Evolutionary conservation across 2,113 vertebrate species (phyloP), one percentile per base, ranked within the genome.

Genomic region (Coturnix japonica): DNA sequence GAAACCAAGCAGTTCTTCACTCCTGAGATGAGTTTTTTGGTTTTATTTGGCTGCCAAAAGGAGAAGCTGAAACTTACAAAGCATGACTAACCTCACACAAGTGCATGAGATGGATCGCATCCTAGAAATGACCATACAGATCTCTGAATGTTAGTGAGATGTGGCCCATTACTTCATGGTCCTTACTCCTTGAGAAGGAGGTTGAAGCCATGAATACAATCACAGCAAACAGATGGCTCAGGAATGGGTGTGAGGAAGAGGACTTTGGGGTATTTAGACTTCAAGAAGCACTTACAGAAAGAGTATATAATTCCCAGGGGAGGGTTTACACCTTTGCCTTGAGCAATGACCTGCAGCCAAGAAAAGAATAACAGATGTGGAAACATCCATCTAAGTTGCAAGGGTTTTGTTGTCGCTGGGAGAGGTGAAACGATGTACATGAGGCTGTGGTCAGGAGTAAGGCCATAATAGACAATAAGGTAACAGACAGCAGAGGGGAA

Each of bases 401-500:
- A 83, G 16, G 11, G 8, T 44, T 47, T 15, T 44, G 5, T 8
- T 72, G 49, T 46, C 33, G 7, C 22, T 77, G 16, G n/a, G 33
- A 73, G 30, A 77, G 10, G 14, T 21, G 23, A 83, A 85, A 17
- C 18, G 37, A 4, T 43, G 23, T 41, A 66, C 84, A 81, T 30
- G 33, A 81, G 44, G 5, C 17, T 67, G 8, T 26, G 70, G 37
- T 59, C 35, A 66, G 33, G 11, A 61, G 57, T 25, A 61, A 66
- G 18, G 11, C 33, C 47, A 13, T 56, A 6, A 37, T 37, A n/a
- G 16, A 76, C 19, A 76, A 61, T 23, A 57, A 57, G 19, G 25
- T 23, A 54, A 7, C 23, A 11, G 28, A 54, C 26, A 81, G 21
- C 7, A 1, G 18, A 6, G 2, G 0, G 10, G 1, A 12, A 46